Conservation (phyloP, 2,888 invertebrate genomes). For the Crematogaster levior region DNA sequence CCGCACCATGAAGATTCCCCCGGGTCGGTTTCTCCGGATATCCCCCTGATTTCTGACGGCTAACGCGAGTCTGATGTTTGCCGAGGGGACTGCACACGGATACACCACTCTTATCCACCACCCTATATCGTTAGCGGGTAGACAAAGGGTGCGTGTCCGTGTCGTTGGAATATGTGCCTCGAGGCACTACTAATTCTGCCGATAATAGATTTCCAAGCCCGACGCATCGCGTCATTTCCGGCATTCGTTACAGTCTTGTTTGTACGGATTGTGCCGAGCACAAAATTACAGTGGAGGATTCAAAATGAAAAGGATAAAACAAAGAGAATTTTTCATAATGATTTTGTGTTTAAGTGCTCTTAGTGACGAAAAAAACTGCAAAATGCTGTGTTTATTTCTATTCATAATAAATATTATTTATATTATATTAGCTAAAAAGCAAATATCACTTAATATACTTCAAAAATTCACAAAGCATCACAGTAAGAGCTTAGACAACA, state of each 20-base stretch:
- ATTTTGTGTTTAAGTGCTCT: background rate
- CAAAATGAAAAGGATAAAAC: background rate
- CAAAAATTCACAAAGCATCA: background rate
- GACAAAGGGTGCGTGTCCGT: constrained; percentile 78
- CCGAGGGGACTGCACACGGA: constrained; percentile 75
- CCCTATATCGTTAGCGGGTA: constrained; percentile 78
- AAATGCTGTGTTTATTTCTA: background rate
- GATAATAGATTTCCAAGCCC: constrained; percentile 79
- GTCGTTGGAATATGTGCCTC: constrained; percentile 72
- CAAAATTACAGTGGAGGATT: background rate
- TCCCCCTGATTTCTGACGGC: constrained; percentile 78
- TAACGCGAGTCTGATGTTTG: constrained; percentile 82
- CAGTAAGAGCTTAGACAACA: no score
- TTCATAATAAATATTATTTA: background rate
- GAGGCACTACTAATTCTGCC: constrained; percentile 79
- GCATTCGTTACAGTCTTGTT: constrained; percentile 16
- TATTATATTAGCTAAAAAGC: background rate
- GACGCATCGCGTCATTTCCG: constrained; percentile 38
- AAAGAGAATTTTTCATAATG: background rate
- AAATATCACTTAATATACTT: background rate
- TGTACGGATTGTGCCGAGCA: background rate
- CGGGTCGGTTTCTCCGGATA: constrained; percentile 81
- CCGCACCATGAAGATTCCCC: constrained; percentile 66
- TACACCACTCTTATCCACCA: constrained; percentile 69
- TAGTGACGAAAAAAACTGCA: background rate